phyloP scores from a whole-genome alignment of 2,113 vertebrate species.

The Leuciscus idus region DNA sequence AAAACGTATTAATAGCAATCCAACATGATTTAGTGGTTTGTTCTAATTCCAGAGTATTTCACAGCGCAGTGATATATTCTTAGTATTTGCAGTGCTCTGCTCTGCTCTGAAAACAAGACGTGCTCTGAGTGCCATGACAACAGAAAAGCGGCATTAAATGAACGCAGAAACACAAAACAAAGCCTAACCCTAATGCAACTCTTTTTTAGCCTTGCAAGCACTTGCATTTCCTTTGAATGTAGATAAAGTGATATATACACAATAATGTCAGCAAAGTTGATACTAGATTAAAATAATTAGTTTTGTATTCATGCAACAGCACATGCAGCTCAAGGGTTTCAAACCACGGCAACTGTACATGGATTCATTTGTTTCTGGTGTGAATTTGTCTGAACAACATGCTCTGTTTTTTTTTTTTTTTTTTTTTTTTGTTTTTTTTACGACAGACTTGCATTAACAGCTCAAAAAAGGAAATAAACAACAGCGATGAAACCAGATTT shows the following conservation, averaged over 20 bases:
- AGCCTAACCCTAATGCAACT: background rate
- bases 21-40: background rate
- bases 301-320: background rate
- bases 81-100: background rate
- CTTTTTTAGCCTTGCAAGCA: background rate
- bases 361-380: background rate
- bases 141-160: background rate
- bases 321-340: background rate
- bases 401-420: background rate
- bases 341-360: background rate
- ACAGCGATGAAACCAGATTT: background rate
- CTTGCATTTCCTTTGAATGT: background rate
- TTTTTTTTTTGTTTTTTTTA: too few species aligned
- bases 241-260: background rate
- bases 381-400: background rate
- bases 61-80: background rate
- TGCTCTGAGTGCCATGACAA: background rate
- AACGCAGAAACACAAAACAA: background rate
- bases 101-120: background rate
- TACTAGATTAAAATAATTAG: background rate
- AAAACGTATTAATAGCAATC: background rate
- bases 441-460: background rate
- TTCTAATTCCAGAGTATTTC: background rate
- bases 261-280: background rate
- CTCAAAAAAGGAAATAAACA: background rate